Evolutionary conservation across 2,113 vertebrate genomes (phyloP).

Genomic region (Megaceryle torquata): DNA sequence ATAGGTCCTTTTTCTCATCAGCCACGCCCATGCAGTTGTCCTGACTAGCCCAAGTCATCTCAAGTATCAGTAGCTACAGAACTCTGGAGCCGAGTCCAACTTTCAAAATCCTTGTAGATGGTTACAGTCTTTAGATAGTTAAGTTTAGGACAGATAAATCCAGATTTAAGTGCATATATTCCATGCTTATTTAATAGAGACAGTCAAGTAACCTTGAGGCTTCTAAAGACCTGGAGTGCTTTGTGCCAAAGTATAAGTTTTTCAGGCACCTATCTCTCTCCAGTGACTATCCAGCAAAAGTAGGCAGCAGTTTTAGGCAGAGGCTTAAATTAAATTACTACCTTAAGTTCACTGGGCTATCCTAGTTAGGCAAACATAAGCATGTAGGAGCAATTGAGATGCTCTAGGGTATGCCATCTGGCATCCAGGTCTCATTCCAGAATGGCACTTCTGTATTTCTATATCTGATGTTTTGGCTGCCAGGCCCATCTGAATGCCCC

Average conservation of each 20-base stretch:
- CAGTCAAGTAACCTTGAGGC: not conserved
- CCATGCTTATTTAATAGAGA: not conserved
- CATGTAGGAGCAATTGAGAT: not conserved
- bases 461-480: not conserved
- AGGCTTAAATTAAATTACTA: not conserved
- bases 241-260: not conserved
- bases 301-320: not conserved
- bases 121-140: not conserved
- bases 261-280: not conserved
- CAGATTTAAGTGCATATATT: not conserved
- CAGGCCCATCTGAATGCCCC: not conserved
- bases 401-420: conserved; percentile 30
- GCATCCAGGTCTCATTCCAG: conserved; percentile 23
- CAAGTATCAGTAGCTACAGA: not conserved
- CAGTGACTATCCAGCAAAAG: not conserved
- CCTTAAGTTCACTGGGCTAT: not conserved
- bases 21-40: not conserved
- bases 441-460: conserved; percentile 9
- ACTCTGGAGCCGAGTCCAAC: not conserved
- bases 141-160: not conserved
- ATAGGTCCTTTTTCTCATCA: not conserved
- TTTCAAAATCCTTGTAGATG: not conserved
- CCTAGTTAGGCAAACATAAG: not conserved
- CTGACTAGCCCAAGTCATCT: not conserved
- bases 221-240: not conserved